Base-by-base conservation (phyloP, 2,888 invertebrate species). In the Drosophila affinis region DNA sequence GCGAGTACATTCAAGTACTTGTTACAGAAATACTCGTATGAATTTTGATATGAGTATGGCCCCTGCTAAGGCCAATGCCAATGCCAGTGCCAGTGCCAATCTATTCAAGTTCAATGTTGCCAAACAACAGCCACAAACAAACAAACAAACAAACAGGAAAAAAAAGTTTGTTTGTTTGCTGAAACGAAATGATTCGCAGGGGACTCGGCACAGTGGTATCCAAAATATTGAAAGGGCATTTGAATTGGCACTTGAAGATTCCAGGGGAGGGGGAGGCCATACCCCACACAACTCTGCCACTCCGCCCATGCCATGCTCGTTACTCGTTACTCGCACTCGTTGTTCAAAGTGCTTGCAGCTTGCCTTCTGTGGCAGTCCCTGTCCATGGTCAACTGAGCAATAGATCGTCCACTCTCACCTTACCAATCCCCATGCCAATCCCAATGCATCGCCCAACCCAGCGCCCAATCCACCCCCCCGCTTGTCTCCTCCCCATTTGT, bases 101-200 rank as follows among this genome's bases (percentile, higher is more conserved):
- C 62, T 62, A 62, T 63, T 63, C 63, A 63, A 63, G 63, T 63
- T 63, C 63, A 63, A 63, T 62, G 63, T 51, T 62, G 63, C 44
- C 49, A 32, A 24, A 44, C 39, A 39, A 39, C 39, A 39, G 34
- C 39, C 39, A 39, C 14, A 12, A 21, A 49, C 29, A 60, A 21
- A 9, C 48, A 39, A 21, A 18, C 61, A 59, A 59, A 18, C 32
- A 21, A 58, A 9, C 14, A 2, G n/a, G 12, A n/a, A 34, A 47
- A 51, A 62, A 62, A 58, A 58, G 34, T 58, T 61, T 56, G 61
- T 56, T 61, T 61, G 61, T 56, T 61, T 61, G 32, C 17, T 17
- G 24, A 56, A 61, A 54, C 7, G 32, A 34, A 56, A 32, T 24
- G 29, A n/a, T 60, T 60, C n/a, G 27, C 18, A 21, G 21, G 21